Evolutionary conservation across 2,113 vertebrate species (phyloP).

Genomic region (Pedionomus torquatus): DNA sequence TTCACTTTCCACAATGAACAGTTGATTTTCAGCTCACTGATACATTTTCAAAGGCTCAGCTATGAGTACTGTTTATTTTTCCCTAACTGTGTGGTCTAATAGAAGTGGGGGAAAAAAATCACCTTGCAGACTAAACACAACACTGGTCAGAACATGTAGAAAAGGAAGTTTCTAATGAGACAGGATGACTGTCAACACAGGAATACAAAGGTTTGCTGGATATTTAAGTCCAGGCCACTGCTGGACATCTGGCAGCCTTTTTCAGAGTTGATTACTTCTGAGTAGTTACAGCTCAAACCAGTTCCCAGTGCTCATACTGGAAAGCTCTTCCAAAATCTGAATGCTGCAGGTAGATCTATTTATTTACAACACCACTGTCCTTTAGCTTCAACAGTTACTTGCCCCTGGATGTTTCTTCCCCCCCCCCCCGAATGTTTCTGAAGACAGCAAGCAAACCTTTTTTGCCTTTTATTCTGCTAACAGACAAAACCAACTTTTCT

Average conservation of each 20-base stretch:
- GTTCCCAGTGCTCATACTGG: not conserved
- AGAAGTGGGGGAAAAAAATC: not conserved
- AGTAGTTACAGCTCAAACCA: not conserved
- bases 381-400: not conserved
- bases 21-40: not conserved
- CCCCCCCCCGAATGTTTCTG: not conserved
- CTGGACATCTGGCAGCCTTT: not conserved
- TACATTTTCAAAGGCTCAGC: not conserved
- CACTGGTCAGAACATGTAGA: not conserved
- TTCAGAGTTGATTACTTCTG: not conserved
- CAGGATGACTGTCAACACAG: not conserved
- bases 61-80: not conserved
- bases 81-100: not conserved
- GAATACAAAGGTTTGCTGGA: not conserved
- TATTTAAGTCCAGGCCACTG: not conserved
- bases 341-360: not conserved
- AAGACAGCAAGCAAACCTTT: not conserved
- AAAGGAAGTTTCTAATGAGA: not conserved
- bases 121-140: not conserved
- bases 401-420: not conserved
- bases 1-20: not conserved
- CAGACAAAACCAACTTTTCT: not conserved
- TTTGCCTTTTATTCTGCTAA: not conserved
- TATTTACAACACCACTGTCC: not conserved
- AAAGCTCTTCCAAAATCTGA: not conserved